These are phyloP conservation scores for Rhadina sibilatrix DNA, from an alignment of 2,113 vertebrate genomes.

Conservation along the genomic window DNA sequence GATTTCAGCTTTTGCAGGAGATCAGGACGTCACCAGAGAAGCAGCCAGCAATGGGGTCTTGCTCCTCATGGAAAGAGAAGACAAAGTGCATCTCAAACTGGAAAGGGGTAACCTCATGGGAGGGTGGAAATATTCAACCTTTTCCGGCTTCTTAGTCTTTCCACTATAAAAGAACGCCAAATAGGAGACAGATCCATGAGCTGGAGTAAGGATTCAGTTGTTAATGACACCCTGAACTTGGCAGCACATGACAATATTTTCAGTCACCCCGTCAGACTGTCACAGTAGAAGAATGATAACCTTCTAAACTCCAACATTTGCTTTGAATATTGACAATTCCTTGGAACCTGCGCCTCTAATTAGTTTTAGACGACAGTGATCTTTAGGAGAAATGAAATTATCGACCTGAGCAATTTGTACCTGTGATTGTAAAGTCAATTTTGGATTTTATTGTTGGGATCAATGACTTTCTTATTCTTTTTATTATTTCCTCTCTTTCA, in stretches of 20 bases:
- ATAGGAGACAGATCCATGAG: constrained; percentile 10
- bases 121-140: constrained; percentile 99
- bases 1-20: constrained; percentile 98
- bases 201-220: constrained; percentile 64
- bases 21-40: constrained; percentile 98
- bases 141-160: constrained; percentile 99
- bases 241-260: constrained; percentile 72
- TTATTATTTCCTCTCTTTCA: constrained; percentile 40
- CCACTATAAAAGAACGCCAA: constrained; percentile 85
- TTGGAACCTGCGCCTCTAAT: constrained; percentile 83
- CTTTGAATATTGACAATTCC: constrained; percentile 87
- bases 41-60: constrained; percentile 98
- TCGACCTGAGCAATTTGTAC: constrained; percentile 82
- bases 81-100: constrained; percentile 97
- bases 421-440: constrained; percentile 83
- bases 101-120: constrained; percentile 98
- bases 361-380: constrained; percentile 84
- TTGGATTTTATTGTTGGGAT: constrained; percentile 86
- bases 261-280: constrained; percentile 75
- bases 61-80: constrained; percentile 95
- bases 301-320: constrained; percentile 77
- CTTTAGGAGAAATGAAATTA: constrained; percentile 85
- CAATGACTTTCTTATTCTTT: constrained; percentile 72
- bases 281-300: constrained; percentile 78
- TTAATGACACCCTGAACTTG: constrained; percentile 72